Conservation (phyloP, 2,888 invertebrate species). For the Callimorpha dominula region DNA sequence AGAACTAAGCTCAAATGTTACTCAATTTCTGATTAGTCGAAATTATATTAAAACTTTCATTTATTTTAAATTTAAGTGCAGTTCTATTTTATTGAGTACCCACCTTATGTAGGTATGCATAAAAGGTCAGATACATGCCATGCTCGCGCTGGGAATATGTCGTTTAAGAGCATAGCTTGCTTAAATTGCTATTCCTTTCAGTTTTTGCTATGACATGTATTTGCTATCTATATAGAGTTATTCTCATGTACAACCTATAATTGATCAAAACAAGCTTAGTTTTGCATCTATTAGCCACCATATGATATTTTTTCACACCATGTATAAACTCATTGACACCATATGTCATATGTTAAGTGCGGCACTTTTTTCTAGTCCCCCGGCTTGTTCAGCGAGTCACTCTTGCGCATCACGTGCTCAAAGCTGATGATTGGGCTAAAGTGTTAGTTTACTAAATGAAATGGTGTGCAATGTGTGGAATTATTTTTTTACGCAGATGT, state of each 20-base stretch:
- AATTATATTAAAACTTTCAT: too few species aligned
- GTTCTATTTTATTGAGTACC: too few species aligned
- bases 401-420: constrained; percentile 49
- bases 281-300: too few species aligned
- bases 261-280: too few species aligned
- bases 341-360: constrained; percentile 70
- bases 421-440: constrained; percentile 24
- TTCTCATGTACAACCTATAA: not conserved
- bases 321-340: constrained; percentile 65
- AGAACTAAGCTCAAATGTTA: too few species aligned
- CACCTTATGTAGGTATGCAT: not conserved
- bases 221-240: not conserved
- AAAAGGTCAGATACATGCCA: not conserved
- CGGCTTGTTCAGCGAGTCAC: constrained; percentile 50
- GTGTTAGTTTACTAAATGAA: constrained; percentile 12
- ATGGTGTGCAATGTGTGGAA: not conserved
- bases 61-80: too few species aligned
- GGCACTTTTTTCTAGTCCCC: constrained; percentile 68
- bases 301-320: constrained; percentile 38
- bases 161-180: not conserved
- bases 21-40: too few species aligned
- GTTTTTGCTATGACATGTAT: too few species aligned
- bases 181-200: too few species aligned
- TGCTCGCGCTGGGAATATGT: not conserved
- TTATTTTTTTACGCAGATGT: not conserved